Conservation (phyloP, 1,140 invertebrate species). For the Eriosoma lanigerum region DNA sequence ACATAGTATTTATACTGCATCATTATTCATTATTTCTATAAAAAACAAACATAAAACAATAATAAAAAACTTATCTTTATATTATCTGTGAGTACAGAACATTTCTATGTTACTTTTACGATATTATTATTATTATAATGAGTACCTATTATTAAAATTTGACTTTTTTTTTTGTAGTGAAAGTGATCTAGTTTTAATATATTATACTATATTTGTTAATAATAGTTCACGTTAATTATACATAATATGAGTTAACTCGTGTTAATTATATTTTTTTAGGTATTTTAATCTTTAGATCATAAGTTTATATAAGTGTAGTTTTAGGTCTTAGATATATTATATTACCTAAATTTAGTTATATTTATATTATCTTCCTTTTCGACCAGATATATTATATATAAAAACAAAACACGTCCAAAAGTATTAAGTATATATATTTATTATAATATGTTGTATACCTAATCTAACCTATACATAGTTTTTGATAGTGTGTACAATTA, state of each 20-base stretch:
- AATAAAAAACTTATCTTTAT: not conserved
- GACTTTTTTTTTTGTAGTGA: not conserved
- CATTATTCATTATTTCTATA: not conserved
- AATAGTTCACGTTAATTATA: slow-evolving; percentile 11
- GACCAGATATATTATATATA: too few relatives aligned
- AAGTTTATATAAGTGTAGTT: too few relatives aligned
- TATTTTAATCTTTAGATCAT: not conserved
- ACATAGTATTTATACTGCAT: slow-evolving; percentile 45
- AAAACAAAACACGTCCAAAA: slow-evolving; percentile 13
- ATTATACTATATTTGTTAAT: slow-evolving; percentile 1
- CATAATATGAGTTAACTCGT: not conserved
- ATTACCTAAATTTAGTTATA: slow-evolving; percentile 16
- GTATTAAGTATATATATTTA: slow-evolving; percentile 1
- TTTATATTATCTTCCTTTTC: slow-evolving; percentile 5
- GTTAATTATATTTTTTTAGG: not conserved
- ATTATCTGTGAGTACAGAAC: not conserved
- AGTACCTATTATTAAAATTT: not conserved
- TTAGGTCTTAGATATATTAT: too few relatives aligned
- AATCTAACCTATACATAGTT: too few relatives aligned
- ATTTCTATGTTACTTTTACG: not conserved
- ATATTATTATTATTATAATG: not conserved
- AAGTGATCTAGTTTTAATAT: slow-evolving; percentile 43
- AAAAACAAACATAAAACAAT: not conserved
- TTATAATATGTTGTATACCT: not conserved
- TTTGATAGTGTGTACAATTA: slow-evolving; percentile 2